These are phyloP conservation scores for Megaptera novaeangliae DNA, from an alignment of 2,113 vertebrate genomes.

Conservation along the genomic window DNA sequence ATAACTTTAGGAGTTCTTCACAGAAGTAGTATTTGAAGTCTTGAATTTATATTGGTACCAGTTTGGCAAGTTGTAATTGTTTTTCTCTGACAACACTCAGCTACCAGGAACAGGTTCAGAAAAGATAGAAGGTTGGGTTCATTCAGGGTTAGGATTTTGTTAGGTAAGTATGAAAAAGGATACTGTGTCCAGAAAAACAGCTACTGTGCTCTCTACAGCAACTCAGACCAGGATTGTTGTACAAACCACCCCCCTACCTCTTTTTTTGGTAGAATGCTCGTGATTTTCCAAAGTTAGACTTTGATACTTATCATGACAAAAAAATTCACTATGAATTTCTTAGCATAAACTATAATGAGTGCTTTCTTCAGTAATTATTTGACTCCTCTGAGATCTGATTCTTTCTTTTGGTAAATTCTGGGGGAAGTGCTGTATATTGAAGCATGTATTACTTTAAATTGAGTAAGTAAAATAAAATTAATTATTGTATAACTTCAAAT, in stretches of 20 bases:
- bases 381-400: neutral
- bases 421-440: neutral
- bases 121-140: neutral
- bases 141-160: neutral
- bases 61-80: neutral
- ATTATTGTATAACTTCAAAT: neutral
- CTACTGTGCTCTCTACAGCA: neutral
- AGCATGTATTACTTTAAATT: neutral
- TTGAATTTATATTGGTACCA: neutral
- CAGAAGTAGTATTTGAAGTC: neutral
- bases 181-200: neutral
- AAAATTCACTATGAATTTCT: neutral
- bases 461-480: neutral
- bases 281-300: conserved; percentile 16
- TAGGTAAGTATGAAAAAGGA: neutral
- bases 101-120: neutral
- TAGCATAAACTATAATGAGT: neutral
- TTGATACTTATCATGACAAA: neutral
- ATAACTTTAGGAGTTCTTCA: neutral
- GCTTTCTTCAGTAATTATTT: conserved; percentile 11
- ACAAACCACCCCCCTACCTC: neutral
- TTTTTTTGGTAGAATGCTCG: neutral
- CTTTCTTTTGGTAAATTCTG: neutral
- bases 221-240: neutral
- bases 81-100: neutral